Evolutionary conservation across 2,113 vertebrate genomes (phyloP), one percentile per base, ranked within the genome.

Genomic region (Maccullochella peelii): DNA sequence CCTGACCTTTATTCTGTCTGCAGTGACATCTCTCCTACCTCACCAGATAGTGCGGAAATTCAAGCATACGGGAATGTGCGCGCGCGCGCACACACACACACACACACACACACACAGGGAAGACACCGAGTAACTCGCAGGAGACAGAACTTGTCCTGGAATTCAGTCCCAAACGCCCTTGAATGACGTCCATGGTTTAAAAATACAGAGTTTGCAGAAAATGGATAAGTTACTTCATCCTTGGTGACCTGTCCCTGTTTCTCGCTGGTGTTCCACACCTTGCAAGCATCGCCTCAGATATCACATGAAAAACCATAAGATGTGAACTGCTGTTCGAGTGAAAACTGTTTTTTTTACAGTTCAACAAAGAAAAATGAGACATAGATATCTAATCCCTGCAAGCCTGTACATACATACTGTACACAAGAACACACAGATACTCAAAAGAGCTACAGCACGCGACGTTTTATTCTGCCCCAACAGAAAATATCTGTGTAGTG

Each of bases 141-240:
- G 88, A 93, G 89, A 90, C 81, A 74, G 81, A 90, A 89, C 85
- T 87, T 91, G 92, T 88, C 90, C 90, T 88, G 92, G 88, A 91
- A 93, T 89, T 91, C 82, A 86, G 88, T 91, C 87, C 87, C 88
- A 67, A 84, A 91, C 27, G 89, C 73, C 86, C 88, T 85, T 82
- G 84, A 77, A 87, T 93, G 92, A 94, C 88, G 88, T 91, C 71
- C 12, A 27, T 30, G 71, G 85, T 87, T 90, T 93, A 92, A 94
- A 94, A 93, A 93, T 91, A 93, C 83, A 92, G 86, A 92, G 85
- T 93, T 89, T 87, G 84, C 90, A 91, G 86, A 92, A 92, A 91
- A 89, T 18, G n/a, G 82, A 88, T 77, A 77, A 78, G 89, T 87
- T 90, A 80, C 82, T 87, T 83, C 84, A 90, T 93, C 90, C 90